Base-by-base conservation (phyloP, 2,797 vertebrate species). In the Pseudochromis fuscus region DNA sequence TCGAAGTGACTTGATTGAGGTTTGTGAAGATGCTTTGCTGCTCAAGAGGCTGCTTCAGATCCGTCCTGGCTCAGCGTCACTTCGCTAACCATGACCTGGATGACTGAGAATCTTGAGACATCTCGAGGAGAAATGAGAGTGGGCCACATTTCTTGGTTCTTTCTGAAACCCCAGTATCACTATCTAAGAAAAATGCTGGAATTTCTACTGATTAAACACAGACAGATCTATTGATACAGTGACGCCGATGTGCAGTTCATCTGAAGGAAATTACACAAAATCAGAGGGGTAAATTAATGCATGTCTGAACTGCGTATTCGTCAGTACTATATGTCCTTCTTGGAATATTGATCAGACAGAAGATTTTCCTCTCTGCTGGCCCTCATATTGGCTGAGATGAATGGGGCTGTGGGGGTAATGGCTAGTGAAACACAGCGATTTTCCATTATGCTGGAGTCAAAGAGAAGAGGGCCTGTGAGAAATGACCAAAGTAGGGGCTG, bases 401-500 rank as follows among this genome's bases (percentile, higher is more conserved):
- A 87, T 79, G 25, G 60, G 58, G 13, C 55, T 55, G 42, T 27
- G 25, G 42, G 4, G 38, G 25, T 82, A 82, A 83, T 77, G 68
- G 66, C 59, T 40, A 18, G 38, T 50, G 30, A 79, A 79, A 63
- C 61, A 37, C 61, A 37, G 52, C 60, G 72, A 77, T 85, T 82
- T 78, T 72, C 72, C 72, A 75, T 81, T 73, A 81, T 68, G 57
- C 53, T 30, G 24, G 50, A 81, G 53, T 70, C 4, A 9, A 80
- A 83, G 42, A 56, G 60, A 56, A 53, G 49, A 59, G 25, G 50
- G 46, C 16, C 2, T 55, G 35, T 77, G 73, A 85, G 66, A 80
- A 84, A 87, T 79, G 67, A 78, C 49, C 64, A 67, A 72, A 75
- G 52, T 51, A 31, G 62, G 44, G 23, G 71, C 68, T 42, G 73